Base-by-base conservation (phyloP, 1,140 invertebrate species). In the Stenopsyche tienmushanensis region DNA sequence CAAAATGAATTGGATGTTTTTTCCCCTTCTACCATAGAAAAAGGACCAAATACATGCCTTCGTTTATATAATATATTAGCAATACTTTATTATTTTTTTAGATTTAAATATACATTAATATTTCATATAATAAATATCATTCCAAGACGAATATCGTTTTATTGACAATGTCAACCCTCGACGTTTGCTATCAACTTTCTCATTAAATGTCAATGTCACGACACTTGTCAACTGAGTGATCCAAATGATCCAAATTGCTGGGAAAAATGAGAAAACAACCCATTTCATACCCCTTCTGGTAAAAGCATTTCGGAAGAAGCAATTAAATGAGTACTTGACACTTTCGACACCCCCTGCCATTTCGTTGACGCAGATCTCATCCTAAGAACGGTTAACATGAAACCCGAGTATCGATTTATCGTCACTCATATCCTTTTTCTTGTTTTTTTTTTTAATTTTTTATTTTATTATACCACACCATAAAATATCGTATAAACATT, bases 1-100 rank as follows among this genome's bases (percentile, higher is more conserved):
- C 47, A 64, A 64, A 68, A 68, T 68, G 66, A 68, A 68, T 64
- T 34, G 66, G 62, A 58, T 25, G 25, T 60, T 44, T 64, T 62
- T 64, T 29, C 47, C 21, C 13, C 49, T 42, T 5, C 21, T 24
- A 7, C 23, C 18, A 53, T 25, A 23, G 23, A 53, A 29, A 53
- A 53, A n/a, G n/a, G n/a, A n/a, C n/a, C n/a, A n/a, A n/a, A n/a
- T n/a, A n/a, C n/a, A n/a, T n/a, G n/a, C n/a, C n/a, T n/a, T n/a
- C n/a, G n/a, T n/a, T n/a, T n/a, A n/a, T n/a, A n/a, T n/a, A n/a
- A n/a, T n/a, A n/a, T n/a, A n/a, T n/a, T n/a, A n/a, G n/a, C n/a
- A n/a, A n/a, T n/a, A n/a, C n/a, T n/a, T n/a, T n/a, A n/a, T n/a
- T n/a, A n/a, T n/a, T n/a, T n/a, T n/a, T n/a, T n/a, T n/a, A n/a